Percentiles rank a stretch among this genome's conserved stretches.
phyloP scores from a whole-genome alignment of 2,888 invertebrate species.

The Aporophyla lueneburgensis region DNA sequence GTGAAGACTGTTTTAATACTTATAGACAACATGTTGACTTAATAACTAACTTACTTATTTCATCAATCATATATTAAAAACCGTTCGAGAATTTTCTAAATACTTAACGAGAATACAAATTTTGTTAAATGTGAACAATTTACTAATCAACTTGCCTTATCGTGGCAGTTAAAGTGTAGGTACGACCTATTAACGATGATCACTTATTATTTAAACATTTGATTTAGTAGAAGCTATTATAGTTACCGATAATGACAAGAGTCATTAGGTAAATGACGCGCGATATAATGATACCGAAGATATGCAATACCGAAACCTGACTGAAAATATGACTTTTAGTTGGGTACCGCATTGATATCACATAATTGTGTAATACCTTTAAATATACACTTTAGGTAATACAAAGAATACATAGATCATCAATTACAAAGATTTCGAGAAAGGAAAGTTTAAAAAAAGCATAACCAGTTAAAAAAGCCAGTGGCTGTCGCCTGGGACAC shows the following conservation, averaged over 20 bases:
- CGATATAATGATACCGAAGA: background rate
- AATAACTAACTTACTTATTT: background rate
- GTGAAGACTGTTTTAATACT: background rate
- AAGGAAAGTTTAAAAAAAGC: too few relatives aligned
- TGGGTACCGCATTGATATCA: too few relatives aligned
- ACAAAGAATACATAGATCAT: too few relatives aligned
- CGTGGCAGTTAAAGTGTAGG: background rate
- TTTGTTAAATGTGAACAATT: slow-evolving; percentile 4
- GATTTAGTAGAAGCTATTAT: background rate
- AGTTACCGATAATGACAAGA: slow-evolving; percentile 1
- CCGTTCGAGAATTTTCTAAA: background rate
- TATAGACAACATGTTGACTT: background rate
- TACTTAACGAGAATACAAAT: background rate
- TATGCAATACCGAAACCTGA: background rate
- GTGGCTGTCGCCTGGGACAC: too few relatives aligned
- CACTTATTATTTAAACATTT: background rate
- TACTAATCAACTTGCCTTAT: slow-evolving; percentile 19
- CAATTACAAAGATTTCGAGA: too few relatives aligned
- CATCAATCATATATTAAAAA: background rate
- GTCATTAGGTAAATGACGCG: background rate
- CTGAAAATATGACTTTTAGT: background rate
- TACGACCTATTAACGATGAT: slow-evolving; percentile 1
- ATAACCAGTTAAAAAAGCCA: too few relatives aligned
- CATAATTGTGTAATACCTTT: too few relatives aligned
- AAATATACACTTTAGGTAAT: too few relatives aligned